Evolutionary conservation across 1,140 invertebrate genomes (phyloP).

Genomic region (Trissolcus basalis): DNA sequence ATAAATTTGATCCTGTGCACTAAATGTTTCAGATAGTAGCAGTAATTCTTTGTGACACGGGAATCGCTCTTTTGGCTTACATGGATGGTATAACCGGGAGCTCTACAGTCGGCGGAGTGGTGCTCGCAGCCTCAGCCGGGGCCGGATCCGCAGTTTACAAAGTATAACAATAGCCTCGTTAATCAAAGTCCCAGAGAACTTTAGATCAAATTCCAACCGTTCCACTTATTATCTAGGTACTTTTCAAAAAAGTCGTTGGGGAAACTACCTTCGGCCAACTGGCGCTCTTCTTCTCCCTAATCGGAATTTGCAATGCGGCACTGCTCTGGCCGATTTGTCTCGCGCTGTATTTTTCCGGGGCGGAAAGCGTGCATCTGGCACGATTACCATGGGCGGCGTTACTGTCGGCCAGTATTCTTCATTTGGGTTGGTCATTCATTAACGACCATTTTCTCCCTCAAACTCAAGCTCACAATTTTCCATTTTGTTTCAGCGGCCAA

Average conservation of each 20-base stretch:
- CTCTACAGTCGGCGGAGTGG: slow-evolving; percentile 91
- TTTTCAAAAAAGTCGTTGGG: slow-evolving; percentile 94
- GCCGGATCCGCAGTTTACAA: slow-evolving; percentile 94
- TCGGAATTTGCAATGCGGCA: slow-evolving; percentile 88
- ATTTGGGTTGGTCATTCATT: slow-evolving; percentile 78
- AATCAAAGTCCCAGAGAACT: background rate
- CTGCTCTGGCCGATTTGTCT: slow-evolving; percentile 91
- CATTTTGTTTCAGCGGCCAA: slow-evolving; percentile 86
- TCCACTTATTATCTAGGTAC: slow-evolving; percentile 78
- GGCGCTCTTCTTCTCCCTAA: slow-evolving; percentile 89
- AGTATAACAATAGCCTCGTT: slow-evolving; percentile 74
- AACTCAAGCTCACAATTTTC: slow-evolving; percentile 30
- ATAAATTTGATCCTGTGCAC: slow-evolving; percentile 10
- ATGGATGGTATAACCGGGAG: slow-evolving; percentile 96
- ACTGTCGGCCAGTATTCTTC: slow-evolving; percentile 84
- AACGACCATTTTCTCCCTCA: background rate
- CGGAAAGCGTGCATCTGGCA: slow-evolving; percentile 86
- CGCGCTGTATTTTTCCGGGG: slow-evolving; percentile 88
- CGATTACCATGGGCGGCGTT: slow-evolving; percentile 88
- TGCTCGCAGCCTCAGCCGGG: slow-evolving; percentile 91
- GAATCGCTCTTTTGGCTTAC: slow-evolving; percentile 93
- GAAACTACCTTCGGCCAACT: slow-evolving; percentile 91
- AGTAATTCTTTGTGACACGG: slow-evolving; percentile 95
- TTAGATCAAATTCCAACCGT: background rate
- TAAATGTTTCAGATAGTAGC: slow-evolving; percentile 87